phyloP scores from a whole-genome alignment of 2,113 vertebrate species.

The Motacilla tschutschensis region DNA sequence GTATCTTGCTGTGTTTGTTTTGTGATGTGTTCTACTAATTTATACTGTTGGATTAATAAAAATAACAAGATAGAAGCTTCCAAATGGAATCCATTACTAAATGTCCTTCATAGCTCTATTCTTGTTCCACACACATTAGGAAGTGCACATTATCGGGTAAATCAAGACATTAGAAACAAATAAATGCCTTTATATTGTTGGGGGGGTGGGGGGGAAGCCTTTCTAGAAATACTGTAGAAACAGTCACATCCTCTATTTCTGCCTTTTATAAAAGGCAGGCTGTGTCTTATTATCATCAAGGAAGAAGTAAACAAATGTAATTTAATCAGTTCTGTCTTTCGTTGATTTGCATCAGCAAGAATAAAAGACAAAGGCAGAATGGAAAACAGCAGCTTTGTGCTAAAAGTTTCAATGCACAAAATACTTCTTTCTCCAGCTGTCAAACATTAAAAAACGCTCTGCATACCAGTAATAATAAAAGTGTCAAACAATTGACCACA shows the following conservation, averaged over 20 bases:
- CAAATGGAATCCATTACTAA: background rate
- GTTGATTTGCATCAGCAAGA: constrained; percentile 50
- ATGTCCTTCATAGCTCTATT: background rate
- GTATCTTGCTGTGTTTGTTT: background rate
- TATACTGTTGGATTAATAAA: constrained; percentile 13
- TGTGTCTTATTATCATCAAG: constrained; percentile 44
- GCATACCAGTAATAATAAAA: constrained; percentile 38
- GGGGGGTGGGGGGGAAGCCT: rapidly evolving
- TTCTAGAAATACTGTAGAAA: constrained; percentile 32
- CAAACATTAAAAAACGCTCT: constrained; percentile 24
- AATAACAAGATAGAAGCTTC: background rate
- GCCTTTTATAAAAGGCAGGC: constrained; percentile 19
- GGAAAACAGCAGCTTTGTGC: constrained; percentile 55
- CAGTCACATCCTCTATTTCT: constrained; percentile 29
- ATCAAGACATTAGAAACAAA: constrained; percentile 5
- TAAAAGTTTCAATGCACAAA: constrained; percentile 59
- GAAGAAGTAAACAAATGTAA: constrained; percentile 59
- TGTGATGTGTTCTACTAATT: background rate
- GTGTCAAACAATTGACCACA: constrained; percentile 48
- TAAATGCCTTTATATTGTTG: background rate
- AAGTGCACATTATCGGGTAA: background rate
- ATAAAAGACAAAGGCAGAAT: constrained; percentile 60
- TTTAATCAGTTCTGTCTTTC: constrained; percentile 51
- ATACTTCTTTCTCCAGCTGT: constrained; percentile 54
- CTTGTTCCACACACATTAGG: background rate